Evolutionary conservation across 2,113 vertebrate genomes (phyloP), one percentile per base, ranked within the genome.

Genomic region (Tragulus kanchil): DNA sequence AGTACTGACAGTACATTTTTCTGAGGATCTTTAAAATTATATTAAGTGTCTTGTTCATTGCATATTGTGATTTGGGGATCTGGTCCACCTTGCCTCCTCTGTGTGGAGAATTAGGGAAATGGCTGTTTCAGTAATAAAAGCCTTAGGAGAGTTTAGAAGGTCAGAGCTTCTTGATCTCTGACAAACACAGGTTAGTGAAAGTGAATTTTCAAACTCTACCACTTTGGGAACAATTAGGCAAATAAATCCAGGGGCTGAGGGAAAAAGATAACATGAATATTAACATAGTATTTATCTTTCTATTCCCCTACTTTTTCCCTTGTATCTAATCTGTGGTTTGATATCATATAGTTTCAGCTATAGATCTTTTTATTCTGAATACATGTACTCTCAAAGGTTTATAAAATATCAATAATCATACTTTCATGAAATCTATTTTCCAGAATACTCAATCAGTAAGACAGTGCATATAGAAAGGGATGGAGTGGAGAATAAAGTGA

Each of bases 141-240:
- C 85, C 89, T 94, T 88, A 3, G 52, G 89, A 89, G 82, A 94
- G 23, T 94, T 89, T 91, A 95, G 48, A 88, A 97, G 73, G 59
- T 97, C 28, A 85, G 78, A 50, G 45, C 59, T 86, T 89, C 54
- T 94, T 93, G 93, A 94, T 97, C 77, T 71, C 81, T 85, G 54
- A 82, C 73, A 97, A 98, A 94, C 65, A 92, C 10, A 59, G 45
- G 93, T 94, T 96, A 96, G 58, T 75, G 58, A 87, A 94, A 95
- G 62, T 95, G 81, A 92, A 87, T 90, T 96, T 97, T 97, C 85
- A 93, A 94, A 93, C 77, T 85, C 21, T 2, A 19, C 23, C 23
- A 71, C 9, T 36, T 85, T 71, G 82, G 77, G 82, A 93, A 97
- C 54, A 97, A 90, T 96, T 96, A 97, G 81, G 23, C 67, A 95